Percentiles rank a stretch among this genome's conserved stretches.
phyloP scores from a whole-genome alignment of 2,797 vertebrate species.

The Emydoidea blandingii region DNA sequence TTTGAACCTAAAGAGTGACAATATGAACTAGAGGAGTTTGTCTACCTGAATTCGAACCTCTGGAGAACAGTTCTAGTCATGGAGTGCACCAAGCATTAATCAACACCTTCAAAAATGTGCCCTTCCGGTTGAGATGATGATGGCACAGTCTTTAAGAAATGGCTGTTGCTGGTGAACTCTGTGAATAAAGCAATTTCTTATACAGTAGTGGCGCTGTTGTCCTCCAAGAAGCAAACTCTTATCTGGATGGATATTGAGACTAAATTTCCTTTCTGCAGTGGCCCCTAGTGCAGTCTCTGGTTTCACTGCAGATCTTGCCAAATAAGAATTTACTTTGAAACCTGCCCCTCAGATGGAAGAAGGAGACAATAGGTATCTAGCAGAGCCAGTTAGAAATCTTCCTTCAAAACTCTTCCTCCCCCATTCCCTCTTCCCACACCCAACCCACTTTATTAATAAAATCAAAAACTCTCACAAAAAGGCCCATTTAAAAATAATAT shows the following conservation, averaged over 20 bases:
- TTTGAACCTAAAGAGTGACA: not conserved
- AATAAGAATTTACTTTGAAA: not conserved
- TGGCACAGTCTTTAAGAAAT: not conserved
- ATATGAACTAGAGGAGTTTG: not conserved
- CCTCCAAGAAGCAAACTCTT: not conserved
- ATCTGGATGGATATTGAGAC: not conserved
- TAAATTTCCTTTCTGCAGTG: not conserved
- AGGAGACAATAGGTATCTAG: not conserved
- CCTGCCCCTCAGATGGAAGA: not conserved
- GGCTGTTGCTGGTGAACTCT: not conserved
- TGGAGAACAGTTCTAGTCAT: not conserved
- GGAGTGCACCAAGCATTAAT: not conserved
- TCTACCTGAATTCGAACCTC: not conserved
- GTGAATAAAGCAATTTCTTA: not conserved
- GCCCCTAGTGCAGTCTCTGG: not conserved
- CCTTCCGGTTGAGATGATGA: not conserved
- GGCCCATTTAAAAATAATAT: not conserved
- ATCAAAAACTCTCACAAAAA: not conserved
- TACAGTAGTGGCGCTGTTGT: not conserved
- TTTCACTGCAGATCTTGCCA: not conserved
- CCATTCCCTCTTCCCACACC: not conserved
- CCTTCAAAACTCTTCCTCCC: not conserved
- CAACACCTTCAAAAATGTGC: not conserved
- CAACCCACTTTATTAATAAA: not conserved
- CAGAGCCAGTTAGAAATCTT: not conserved